A percentile compares a stretch with the other conserved stretches of the same genome.
Conservation (phyloP, 2,888 invertebrate genomes). For the Thera obeliscata region DNA sequence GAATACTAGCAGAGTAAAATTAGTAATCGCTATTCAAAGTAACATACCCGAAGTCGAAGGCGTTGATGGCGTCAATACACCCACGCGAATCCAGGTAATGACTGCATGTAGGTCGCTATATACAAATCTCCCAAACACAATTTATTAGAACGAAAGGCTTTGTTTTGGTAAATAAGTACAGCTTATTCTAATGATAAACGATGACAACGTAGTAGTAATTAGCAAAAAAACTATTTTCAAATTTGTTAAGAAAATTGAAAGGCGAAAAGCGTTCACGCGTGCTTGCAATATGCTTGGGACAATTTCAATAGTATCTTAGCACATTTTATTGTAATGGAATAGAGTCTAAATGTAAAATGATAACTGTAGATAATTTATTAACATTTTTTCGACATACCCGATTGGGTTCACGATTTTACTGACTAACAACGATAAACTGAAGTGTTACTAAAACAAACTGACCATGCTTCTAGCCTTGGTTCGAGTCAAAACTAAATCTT, state of each 20-base stretch:
- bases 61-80: slow-evolving; percentile 42
- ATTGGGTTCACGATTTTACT: neutral
- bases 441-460: slow-evolving; percentile 18
- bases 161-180: neutral
- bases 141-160: neutral
- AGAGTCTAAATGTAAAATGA: neutral
- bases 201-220: neutral
- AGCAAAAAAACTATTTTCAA: neutral
- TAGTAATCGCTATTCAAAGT: slow-evolving; percentile 31
- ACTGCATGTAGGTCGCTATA: slow-evolving; percentile 6
- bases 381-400: neutral
- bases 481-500: slow-evolving; percentile 28
- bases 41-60: slow-evolving; percentile 38
- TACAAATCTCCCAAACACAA: slow-evolving; percentile 1
- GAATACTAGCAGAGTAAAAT: slow-evolving; percentile 2
- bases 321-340: neutral
- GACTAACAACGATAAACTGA: slow-evolving; percentile 1
- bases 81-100: slow-evolving; percentile 28
- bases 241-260: slow-evolving; percentile 5
- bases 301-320: neutral
- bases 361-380: slow-evolving; percentile 3
- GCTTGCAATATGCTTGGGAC: neutral
- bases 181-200: neutral
- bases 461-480: slow-evolving; percentile 27
- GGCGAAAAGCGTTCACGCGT: neutral